Evolutionary conservation across 2,797 vertebrate genomes (phyloP), one percentile per base, ranked within the genome.

Genomic region (Meda fulgida): DNA sequence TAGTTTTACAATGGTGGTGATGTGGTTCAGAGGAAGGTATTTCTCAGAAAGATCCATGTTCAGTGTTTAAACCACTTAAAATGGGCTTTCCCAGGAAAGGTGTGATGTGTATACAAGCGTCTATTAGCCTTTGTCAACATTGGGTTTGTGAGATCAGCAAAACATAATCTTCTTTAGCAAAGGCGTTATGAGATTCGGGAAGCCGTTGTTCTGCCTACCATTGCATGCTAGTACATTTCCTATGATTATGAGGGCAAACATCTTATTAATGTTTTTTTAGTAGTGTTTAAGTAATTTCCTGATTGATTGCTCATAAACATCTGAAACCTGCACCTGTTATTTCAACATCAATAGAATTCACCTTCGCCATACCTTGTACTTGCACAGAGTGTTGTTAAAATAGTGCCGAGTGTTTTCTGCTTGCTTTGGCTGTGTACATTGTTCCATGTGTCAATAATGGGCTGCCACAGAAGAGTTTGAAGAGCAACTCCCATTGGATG

Each of bases 121-220:
- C 78, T 90, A 86, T 89, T 89, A 85, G 81, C 36, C 53, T 51
- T 67, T 58, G 66, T 85, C 86, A 90, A 89, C 89, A 85, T 87
- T 80, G 79, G 87, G 9, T 34, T 55, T 92, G 92, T 90, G 77
- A 92, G 89, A 91, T 95, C 94, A 94, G 93, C 94, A 92, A 91
- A 93, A 93, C 80, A 81, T 95, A 95, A 95, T 94, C 92, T 91
- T 89, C 93, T 94, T 94, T 94, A 91, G 87, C 90, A n/a, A 18
- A 43, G 66, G 72, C 58, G 69, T 58, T 79, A 76, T 23, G 29
- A 55, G 58, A 55, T 58, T 81, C 63, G 43, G 38, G 48, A 65
- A 78, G 83, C 58, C 48, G 8, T 69, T 78, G 36, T 14, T 63
- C 38, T 51, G 16, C 48, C 73, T 75, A 76, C 21, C 43, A 29